Conservation (phyloP, 1,140 invertebrate species). For the Plutomurus gul region DNA sequence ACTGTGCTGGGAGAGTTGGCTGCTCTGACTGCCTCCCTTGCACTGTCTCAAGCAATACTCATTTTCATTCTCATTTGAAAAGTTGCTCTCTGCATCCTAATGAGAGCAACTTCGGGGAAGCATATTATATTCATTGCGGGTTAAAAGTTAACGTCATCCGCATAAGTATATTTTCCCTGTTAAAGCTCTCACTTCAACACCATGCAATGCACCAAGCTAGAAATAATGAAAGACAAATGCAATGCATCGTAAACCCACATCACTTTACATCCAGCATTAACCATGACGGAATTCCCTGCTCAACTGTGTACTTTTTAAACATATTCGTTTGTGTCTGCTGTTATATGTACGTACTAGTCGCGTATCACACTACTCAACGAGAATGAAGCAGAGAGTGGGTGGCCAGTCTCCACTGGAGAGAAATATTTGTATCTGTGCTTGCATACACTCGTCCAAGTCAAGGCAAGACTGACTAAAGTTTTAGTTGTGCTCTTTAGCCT, state of each 20-base stretch:
- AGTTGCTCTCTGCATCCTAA: conserved; percentile 22
- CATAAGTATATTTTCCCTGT: conserved; percentile 14
- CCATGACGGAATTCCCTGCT: background rate
- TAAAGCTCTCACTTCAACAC: conserved; percentile 9
- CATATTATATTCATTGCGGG: conserved; percentile 29
- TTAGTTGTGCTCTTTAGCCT: conserved; percentile 11
- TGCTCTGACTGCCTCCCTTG: background rate
- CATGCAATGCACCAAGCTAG: background rate
- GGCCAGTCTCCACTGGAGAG: no score
- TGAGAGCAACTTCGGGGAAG: background rate
- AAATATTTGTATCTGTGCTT: no score
- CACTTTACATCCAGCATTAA: background rate
- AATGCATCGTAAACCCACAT: conserved; percentile 10
- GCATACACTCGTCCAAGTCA: background rate
- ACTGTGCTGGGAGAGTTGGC: background rate
- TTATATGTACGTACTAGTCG: no score
- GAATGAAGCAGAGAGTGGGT: no score
- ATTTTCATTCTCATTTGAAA: conserved; percentile 20
- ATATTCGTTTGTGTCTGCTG: no score
- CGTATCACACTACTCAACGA: no score
- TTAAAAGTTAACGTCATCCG: conserved; percentile 25
- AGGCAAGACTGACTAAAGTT: background rate
- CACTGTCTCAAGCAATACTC: background rate
- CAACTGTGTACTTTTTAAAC: no score
- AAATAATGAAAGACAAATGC: conserved; percentile 19